phyloP scores from a whole-genome alignment of 2,113 vertebrate species.

The Amblyornis subalaris region DNA sequence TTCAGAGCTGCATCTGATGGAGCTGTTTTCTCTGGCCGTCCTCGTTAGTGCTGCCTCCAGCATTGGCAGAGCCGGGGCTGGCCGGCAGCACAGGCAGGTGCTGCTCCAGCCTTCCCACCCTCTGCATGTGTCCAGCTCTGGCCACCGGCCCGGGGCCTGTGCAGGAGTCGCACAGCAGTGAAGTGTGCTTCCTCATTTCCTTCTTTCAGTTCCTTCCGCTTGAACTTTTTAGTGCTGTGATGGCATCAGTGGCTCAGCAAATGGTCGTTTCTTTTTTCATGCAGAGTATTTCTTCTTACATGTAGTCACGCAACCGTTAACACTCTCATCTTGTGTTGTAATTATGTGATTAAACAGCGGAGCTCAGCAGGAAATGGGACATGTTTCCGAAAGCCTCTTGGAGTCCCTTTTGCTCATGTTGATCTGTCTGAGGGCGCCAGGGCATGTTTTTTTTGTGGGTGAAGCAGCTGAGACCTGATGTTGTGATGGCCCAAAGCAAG shows the following conservation, averaged over 20 bases:
- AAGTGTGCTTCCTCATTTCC: background rate
- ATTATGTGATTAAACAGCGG: background rate
- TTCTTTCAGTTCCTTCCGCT: background rate
- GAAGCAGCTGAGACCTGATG: background rate
- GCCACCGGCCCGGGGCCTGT: background rate
- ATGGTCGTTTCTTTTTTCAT: background rate
- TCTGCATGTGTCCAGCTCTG: background rate
- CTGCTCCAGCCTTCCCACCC: background rate
- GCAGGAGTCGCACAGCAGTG: background rate
- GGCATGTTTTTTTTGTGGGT: background rate
- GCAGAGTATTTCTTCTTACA: background rate
- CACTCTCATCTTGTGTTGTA: background rate
- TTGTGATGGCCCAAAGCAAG: background rate
- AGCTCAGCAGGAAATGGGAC: background rate
- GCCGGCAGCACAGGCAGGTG: accelerated
- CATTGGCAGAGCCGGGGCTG: background rate
- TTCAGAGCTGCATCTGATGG: background rate
- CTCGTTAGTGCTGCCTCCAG: background rate
- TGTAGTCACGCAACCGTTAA: background rate
- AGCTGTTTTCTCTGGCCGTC: background rate
- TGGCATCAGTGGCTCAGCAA: background rate
- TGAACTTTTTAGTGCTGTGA: background rate
- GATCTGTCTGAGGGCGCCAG: background rate
- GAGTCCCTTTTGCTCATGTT: accelerated
- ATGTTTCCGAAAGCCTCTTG: background rate